Base-by-base conservation (phyloP, 2,888 invertebrate species). In the Ariolimax columbianus region DNA sequence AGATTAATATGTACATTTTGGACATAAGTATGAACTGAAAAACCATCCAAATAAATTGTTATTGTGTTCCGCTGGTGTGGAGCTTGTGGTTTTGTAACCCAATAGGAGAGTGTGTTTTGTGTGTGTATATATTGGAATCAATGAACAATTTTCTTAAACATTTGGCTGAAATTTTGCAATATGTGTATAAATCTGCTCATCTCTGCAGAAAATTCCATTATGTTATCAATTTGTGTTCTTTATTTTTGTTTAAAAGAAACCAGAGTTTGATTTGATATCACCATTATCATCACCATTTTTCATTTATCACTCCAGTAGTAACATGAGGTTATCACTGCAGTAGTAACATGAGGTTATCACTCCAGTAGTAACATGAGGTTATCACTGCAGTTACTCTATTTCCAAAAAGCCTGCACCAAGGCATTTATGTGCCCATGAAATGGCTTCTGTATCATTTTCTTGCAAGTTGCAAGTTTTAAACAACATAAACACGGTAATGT, bases 1-100 rank as follows among this genome's bases (percentile, higher is more conserved):
- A 78, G n/a, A 40, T 78, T 78, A 43, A 66, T 78, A 38, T 78
- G 66, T 78, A 78, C 78, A 78, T 78, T 78, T 63, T 78, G 63
- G 63, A 78, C 43, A 78, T 19, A 63, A 40, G 14, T 78, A 40
- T 40, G 26, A 77, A n/a, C 11, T 55, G 63, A 38, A 26, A 38
- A 38, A 59, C 55, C 55, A 78, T 23, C 36, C 19, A 43, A 43
- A 17, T n/a, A 63, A 59, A 78, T 66, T 66, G 38, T 63, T 40
- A 55, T 55, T 66, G 6, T 78, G 63, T 40, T 40, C 43, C 7
- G 14, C 33, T 40, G 40, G 40, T 78, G 63, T 14, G 23, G 19
- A 78, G 43, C 40, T 23, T 26, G 40, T 7, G n/a, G 14, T 14
- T 38, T 9, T 78, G 23, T 55, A 23, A 63, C n/a, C 26, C 36